phyloP scores from a whole-genome alignment of 2,797 vertebrate species.

The Sternotherus odoratus region DNA sequence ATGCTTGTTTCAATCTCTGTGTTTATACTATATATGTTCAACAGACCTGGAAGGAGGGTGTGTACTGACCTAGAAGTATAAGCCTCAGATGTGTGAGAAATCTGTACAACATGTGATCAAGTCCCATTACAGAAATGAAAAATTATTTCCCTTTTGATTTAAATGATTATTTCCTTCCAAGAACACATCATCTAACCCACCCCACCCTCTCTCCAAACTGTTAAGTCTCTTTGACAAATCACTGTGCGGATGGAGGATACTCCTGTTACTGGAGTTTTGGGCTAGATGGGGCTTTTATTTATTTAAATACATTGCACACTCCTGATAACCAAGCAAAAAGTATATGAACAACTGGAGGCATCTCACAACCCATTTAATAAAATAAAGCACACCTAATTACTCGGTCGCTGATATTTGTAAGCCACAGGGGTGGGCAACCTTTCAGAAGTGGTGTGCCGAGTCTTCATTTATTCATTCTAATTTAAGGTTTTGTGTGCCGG shows the following conservation, averaged over 20 bases:
- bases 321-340: not conserved
- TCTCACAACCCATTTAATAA: not conserved
- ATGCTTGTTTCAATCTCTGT: not conserved
- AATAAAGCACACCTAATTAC: slow-evolving; percentile 10
- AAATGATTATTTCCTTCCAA: not conserved
- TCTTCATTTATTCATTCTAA: too few relatives aligned
- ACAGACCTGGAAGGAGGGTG: not conserved
- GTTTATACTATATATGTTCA: not conserved
- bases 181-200: not conserved
- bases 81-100: not conserved
- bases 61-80: not conserved
- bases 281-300: fast-evolving
- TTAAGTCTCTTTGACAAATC: not conserved
- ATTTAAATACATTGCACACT: not conserved
- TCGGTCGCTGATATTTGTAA: not conserved
- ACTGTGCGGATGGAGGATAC: not conserved
- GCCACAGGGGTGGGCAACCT: not conserved
- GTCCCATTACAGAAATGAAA: not conserved
- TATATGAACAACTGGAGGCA: not conserved
- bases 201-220: fast-evolving
- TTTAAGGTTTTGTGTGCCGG: too few relatives aligned
- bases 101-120: fast-evolving
- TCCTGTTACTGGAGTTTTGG: not conserved
- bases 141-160: not conserved
- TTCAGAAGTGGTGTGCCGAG: too few relatives aligned